A percentile compares a stretch with the other conserved stretches of the same genome.
Evolutionary conservation across 2,797 vertebrate species (phyloP).

Genomic region (Acanthurus tractus): DNA sequence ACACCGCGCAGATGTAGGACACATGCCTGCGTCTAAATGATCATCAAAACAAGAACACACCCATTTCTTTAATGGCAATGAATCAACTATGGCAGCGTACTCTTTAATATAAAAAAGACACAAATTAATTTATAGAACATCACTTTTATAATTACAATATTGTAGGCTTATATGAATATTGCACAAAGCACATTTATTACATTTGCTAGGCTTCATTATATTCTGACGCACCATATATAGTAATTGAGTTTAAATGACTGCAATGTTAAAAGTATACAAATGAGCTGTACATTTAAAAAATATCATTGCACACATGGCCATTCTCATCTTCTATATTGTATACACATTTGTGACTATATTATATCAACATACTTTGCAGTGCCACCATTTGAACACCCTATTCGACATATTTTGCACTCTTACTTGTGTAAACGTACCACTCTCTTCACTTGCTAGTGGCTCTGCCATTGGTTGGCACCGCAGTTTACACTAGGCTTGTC

Average conservation of each 20-base stretch:
- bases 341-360: no score
- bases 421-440: neutral
- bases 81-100: neutral
- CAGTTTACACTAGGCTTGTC: slow-evolving; percentile 3
- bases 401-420: neutral
- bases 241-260: neutral
- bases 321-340: no score
- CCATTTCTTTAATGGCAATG: neutral
- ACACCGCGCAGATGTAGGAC: slow-evolving; percentile 72
- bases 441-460: neutral
- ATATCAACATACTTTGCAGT: neutral
- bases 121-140: neutral
- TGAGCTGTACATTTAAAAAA: neutral
- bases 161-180: neutral
- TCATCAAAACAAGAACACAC: neutral
- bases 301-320: no score
- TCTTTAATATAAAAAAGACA: no score
- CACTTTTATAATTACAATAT: neutral
- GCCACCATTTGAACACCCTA: neutral
- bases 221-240: neutral
- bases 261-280: neutral
- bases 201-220: neutral
- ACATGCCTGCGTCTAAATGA: slow-evolving; percentile 27
- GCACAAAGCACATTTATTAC: neutral
- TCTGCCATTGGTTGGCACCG: neutral